Evolutionary conservation across 2,888 invertebrate species (phyloP).

Genomic region (Tuta absoluta): DNA sequence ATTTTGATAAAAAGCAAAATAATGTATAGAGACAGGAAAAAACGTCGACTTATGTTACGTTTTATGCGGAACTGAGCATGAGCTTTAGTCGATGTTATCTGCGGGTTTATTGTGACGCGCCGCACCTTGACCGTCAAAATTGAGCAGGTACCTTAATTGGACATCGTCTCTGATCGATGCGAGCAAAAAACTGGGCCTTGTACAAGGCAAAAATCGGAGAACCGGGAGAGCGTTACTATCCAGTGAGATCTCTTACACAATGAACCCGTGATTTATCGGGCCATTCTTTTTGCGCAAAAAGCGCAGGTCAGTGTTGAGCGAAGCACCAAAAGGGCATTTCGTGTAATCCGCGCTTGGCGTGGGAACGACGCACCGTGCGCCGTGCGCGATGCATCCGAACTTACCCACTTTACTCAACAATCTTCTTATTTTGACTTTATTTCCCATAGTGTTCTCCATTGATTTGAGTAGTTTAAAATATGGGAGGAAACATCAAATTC

Average conservation of each 20-base stretch:
- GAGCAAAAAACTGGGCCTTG: slow-evolving; percentile 61
- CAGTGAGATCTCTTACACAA: slow-evolving; percentile 61
- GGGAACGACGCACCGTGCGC: slow-evolving; percentile 69
- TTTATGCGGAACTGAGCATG: slow-evolving; percentile 64
- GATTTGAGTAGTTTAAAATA: slow-evolving; percentile 8
- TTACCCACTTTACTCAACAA: slow-evolving; percentile 19
- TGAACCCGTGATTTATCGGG: slow-evolving; percentile 75
- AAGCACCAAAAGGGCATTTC: slow-evolving; percentile 79
- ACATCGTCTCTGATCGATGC: slow-evolving; percentile 64
- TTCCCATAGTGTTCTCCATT: slow-evolving; percentile 24
- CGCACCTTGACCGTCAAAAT: slow-evolving; percentile 76
- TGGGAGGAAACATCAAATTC: slow-evolving; percentile 18
- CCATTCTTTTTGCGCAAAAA: slow-evolving; percentile 76
- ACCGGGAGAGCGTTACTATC: slow-evolving; percentile 47
- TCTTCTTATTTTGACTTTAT: slow-evolving; percentile 24
- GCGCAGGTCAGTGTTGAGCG: slow-evolving; percentile 74
- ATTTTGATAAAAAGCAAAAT: slow-evolving; percentile 12
- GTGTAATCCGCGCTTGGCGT: slow-evolving; percentile 65
- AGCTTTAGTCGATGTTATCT: slow-evolving; percentile 64
- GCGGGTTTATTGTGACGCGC: slow-evolving; percentile 70
- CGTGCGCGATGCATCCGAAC: slow-evolving; percentile 25
- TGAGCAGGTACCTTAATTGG: slow-evolving; percentile 71
- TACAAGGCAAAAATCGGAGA: slow-evolving; percentile 64
- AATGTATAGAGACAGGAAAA: not conserved
- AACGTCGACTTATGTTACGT: slow-evolving; percentile 34